These are phyloP conservation scores for Cheirogaleus major DNA, from an alignment of 2,797 vertebrate species.

Conservation along the genomic window DNA sequence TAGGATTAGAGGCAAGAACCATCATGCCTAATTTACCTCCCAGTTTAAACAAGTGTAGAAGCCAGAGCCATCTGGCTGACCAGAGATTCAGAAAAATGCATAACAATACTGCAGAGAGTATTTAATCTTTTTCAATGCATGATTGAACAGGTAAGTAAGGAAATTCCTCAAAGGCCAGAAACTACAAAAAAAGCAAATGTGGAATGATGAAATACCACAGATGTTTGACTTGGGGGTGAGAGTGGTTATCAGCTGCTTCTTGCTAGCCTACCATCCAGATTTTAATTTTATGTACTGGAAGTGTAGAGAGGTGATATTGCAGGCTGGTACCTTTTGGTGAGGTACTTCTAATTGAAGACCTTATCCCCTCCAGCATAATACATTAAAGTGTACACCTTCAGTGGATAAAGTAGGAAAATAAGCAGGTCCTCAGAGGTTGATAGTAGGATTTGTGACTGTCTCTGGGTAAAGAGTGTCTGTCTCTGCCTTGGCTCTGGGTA, in stretches of 20 bases:
- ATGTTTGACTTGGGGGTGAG: not conserved
- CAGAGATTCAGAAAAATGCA: constrained; percentile 13
- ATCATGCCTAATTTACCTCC: not conserved
- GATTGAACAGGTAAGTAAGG: constrained; percentile 27
- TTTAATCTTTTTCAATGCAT: constrained; percentile 1
- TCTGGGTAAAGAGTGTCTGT: not conserved
- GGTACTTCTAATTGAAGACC: not conserved
- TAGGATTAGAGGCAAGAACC: not conserved
- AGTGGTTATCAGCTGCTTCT: not conserved
- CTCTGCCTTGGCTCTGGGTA: not conserved
- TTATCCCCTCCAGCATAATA: not conserved
- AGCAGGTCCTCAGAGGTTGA: not conserved
- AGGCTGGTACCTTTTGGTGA: not conserved
- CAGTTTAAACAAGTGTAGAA: constrained; percentile 40
- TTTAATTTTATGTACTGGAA: not conserved
- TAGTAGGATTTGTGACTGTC: not conserved
- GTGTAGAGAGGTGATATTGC: not conserved
- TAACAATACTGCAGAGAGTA: constrained; percentile 18
- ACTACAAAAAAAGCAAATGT: not conserved
- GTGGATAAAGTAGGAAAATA: not conserved
- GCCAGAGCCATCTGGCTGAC: not conserved
- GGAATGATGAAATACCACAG: constrained; percentile 10
- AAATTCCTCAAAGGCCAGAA: constrained; percentile 31
- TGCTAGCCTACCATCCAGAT: not conserved
- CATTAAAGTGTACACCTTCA: not conserved